A percentile compares a stretch with the other conserved stretches of the same genome.
These are phyloP conservation scores for Axinella damicornis DNA, from an alignment of 37 sponge, comb jelly and placozoan species.

Conservation along the genomic window DNA sequence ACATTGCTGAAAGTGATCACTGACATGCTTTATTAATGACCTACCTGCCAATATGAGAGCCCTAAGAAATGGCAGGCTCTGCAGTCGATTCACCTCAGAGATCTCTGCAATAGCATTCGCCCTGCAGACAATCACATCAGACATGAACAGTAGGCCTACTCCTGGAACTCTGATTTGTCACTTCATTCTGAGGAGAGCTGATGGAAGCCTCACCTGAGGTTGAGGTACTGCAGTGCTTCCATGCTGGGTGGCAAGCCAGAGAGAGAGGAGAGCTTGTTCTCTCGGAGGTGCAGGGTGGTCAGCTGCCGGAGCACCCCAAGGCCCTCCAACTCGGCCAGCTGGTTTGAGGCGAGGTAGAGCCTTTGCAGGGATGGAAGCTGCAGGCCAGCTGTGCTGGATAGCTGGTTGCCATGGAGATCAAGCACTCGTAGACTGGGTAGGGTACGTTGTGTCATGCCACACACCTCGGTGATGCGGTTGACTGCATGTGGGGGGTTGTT, in stretches of 20 bases:
- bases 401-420: conserved; percentile 87
- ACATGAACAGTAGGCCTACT: too few species aligned
- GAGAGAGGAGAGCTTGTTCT: conserved; percentile 76
- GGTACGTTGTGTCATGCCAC: conserved; percentile 61
- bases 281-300: conserved; percentile 86
- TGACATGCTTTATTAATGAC: too few species aligned
- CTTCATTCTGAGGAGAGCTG: too few species aligned
- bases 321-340: conserved; percentile 72
- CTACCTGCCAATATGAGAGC: conserved; percentile 77
- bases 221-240: conserved; percentile 87
- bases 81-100: conserved; percentile 71
- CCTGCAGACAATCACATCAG: conserved; percentile 8
- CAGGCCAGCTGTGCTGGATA: conserved; percentile 64
- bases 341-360: conserved; percentile 90
- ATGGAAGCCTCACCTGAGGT: conserved; percentile 89
- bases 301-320: conserved; percentile 72
- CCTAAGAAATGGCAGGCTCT: conserved; percentile 79
- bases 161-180: too few species aligned
- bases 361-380: conserved; percentile 76
- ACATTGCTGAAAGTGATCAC: too few species aligned
- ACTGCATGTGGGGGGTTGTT: too few species aligned
- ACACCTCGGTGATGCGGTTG: conserved; percentile 81
- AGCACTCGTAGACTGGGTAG: conserved; percentile 68
- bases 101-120: conserved; percentile 70
- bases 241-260: conserved; percentile 86